Conservation (phyloP, 2,113 vertebrate species). For the Urocynchramus pylzowi region DNA sequence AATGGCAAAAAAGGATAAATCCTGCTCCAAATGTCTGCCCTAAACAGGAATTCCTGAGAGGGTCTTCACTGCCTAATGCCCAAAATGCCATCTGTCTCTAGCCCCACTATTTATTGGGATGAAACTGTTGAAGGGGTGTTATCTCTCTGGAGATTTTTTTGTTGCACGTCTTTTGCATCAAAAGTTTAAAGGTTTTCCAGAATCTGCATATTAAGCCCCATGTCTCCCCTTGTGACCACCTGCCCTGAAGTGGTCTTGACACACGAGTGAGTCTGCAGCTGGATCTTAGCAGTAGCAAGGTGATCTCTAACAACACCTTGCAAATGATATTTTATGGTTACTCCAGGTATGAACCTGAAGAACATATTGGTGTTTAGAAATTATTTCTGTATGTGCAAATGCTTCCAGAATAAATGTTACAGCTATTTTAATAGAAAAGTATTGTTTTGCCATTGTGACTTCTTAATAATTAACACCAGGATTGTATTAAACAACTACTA, state of each 20-base stretch:
- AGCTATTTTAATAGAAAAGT: not conserved
- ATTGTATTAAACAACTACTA: not conserved
- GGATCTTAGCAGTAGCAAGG: not conserved
- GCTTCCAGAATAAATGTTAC: not conserved
- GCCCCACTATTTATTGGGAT: not conserved
- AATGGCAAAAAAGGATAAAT: not conserved
- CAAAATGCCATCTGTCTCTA: not conserved
- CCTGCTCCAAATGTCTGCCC: not conserved
- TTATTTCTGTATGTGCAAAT: not conserved
- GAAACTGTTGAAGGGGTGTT: not conserved
- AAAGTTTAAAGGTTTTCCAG: not conserved
- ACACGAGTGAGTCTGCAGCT: not conserved
- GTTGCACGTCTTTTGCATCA: rapidly evolving
- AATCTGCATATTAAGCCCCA: not conserved
- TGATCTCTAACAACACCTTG: not conserved
- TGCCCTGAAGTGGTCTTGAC: not conserved
- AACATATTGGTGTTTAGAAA: not conserved
- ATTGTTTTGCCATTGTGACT: not conserved
- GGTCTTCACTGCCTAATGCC: not conserved
- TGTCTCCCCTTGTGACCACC: not conserved
- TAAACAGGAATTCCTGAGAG: not conserved
- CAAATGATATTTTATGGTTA: no score
- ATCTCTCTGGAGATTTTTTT: not conserved
- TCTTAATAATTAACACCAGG: not conserved
- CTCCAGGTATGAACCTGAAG: no score